Base-by-base conservation (phyloP, 2,888 invertebrate species). In the Melitaea athalia region DNA sequence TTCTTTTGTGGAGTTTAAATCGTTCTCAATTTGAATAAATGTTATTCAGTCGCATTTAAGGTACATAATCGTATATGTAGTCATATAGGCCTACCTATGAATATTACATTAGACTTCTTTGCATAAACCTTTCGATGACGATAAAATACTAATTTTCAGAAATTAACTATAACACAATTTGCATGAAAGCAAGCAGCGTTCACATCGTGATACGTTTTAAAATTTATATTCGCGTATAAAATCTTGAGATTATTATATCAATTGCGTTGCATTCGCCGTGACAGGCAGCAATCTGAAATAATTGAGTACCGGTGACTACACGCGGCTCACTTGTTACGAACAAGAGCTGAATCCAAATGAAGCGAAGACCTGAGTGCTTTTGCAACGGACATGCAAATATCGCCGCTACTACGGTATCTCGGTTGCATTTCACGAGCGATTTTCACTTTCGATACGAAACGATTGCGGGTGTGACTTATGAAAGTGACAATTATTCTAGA, bases 241-340 rank as follows among this genome's bases (percentile, higher is more conserved):
- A 72, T 70, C 69, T 47, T 69, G 68, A 75, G 78, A 82, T 85
- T 84, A 83, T 83, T 81, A 78, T 81, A 83, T 85, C 80, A 82
- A 85, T 81, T 76, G 79, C 76, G 62, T 70, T 64, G 79, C 73
- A 77, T 72, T 64, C 71, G 67, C 74, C 70, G 76, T 79, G 80
- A 82, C 78, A 76, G 77, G 72, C 73, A 69, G 77, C 77, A 76
- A 82, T 83, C 79, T 79, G 72, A 79, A 80, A 83, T 85, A 83
- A 87, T 87, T 86, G 85, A 80, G 77, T 75, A 75, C 74, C 74
- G 67, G 72, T 68, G 75, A 66, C 72, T 65, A 71, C 76, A 74
- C 73, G 75, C 64, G 68, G 74, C 65, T 69, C 67, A 68, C 72
- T 74, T 62, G 72, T 73, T 63, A 59, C 64, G 68, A 67, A 74